These are phyloP conservation scores for Elanus axillaris DNA, from an alignment of 2,113 vertebrate species.

Conservation along the genomic window DNA sequence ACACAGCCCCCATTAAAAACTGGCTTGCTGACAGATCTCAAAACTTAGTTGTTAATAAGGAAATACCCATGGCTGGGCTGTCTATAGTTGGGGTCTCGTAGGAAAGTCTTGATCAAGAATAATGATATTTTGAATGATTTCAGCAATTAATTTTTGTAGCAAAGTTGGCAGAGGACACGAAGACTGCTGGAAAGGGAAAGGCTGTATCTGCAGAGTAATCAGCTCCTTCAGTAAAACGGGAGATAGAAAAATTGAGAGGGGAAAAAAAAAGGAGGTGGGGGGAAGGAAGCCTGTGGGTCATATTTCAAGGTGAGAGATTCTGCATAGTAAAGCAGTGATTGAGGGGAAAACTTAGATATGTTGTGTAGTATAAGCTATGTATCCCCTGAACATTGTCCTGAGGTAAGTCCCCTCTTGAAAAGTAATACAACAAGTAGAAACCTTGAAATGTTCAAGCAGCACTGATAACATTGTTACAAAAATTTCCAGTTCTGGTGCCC, in stretches of 20 bases:
- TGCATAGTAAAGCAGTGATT: background rate
- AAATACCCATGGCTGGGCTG: background rate
- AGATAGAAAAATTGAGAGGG: background rate
- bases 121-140: background rate
- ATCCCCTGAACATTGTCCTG: background rate
- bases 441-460: background rate
- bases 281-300: background rate
- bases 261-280: rapidly evolving
- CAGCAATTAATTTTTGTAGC: background rate
- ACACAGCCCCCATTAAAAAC: background rate
- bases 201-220: background rate
- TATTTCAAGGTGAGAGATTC: background rate
- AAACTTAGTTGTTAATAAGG: background rate
- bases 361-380: background rate
- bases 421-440: background rate
- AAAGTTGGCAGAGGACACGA: background rate
- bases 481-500: background rate
- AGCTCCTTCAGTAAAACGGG: background rate
- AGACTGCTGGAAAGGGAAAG: background rate
- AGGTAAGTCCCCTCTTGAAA: background rate
- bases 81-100: background rate
- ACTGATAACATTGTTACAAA: background rate
- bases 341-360: background rate
- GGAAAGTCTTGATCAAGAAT: background rate
- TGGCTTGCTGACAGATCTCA: background rate